phyloP scores from a whole-genome alignment of 2,888 invertebrate genomes.

The Troides helena region DNA sequence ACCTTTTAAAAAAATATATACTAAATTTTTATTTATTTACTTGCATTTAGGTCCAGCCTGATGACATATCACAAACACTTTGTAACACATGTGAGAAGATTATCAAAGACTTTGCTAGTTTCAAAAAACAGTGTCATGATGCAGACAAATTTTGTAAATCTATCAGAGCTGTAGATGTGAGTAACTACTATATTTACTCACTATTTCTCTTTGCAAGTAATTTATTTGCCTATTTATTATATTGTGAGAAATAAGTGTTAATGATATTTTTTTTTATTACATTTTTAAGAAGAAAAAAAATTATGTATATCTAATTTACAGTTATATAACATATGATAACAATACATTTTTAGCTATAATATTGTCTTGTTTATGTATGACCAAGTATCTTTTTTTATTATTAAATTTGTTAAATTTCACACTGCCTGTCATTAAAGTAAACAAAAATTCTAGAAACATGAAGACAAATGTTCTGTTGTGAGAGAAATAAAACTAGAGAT shows the following conservation, averaged over 20 bases:
- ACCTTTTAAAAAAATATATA: neutral
- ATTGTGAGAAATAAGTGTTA: no score
- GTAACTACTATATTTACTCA: neutral
- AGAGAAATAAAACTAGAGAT: constrained; percentile 15
- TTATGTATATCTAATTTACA: no score
- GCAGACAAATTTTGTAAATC: constrained; percentile 49
- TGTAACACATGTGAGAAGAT: constrained; percentile 42
- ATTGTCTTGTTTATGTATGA: neutral
- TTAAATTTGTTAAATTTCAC: neutral
- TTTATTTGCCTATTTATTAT: no score
- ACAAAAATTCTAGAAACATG: constrained; percentile 13
- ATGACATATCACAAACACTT: constrained; percentile 24
- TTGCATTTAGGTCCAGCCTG: constrained; percentile 10
- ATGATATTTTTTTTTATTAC: no score
- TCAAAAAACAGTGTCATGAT: constrained; percentile 47
- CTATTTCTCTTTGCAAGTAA: no score
- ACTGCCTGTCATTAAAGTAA: no score
- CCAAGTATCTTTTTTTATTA: neutral
- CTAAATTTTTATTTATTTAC: neutral
- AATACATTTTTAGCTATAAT: no score
- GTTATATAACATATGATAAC: no score
- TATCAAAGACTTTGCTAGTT: constrained; percentile 42
- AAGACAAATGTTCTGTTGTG: constrained; percentile 3
- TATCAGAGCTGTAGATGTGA: constrained; percentile 1
- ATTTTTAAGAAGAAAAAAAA: no score